These are phyloP conservation scores for Netelia melanura DNA, from an alignment of 2,888 invertebrate genomes.

Conservation along the genomic window DNA sequence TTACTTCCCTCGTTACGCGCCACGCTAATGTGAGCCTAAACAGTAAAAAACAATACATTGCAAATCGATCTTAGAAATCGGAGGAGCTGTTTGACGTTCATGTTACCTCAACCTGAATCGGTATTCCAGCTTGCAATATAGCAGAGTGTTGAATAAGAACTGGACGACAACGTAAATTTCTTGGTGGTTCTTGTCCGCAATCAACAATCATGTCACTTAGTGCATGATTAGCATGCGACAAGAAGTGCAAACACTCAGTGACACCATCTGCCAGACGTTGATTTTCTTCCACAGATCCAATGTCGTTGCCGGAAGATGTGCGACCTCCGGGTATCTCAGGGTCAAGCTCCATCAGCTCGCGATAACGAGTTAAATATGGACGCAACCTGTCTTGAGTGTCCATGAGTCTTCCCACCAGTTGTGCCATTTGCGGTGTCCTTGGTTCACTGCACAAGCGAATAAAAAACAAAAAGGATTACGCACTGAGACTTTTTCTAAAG, in stretches of 20 bases:
- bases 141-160: conserved; percentile 90
- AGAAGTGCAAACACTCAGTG: conserved; percentile 92
- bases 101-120: conserved; percentile 87
- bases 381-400: conserved; percentile 87
- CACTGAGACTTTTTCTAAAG: not conserved
- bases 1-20: conserved; percentile 66
- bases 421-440: conserved; percentile 86
- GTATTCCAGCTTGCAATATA: conserved; percentile 88
- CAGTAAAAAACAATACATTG: not conserved
- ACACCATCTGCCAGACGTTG: conserved; percentile 91
- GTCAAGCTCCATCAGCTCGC: conserved; percentile 88
- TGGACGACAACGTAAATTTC: conserved; percentile 90
- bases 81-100: too few species aligned
- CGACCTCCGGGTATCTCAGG: conserved; percentile 84
- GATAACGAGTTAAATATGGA: conserved; percentile 89
- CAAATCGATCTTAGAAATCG: not conserved
- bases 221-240: conserved; percentile 95
- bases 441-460: conserved; percentile 75
- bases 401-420: conserved; percentile 86
- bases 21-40: conserved; percentile 61
- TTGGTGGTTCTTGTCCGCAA: conserved; percentile 89
- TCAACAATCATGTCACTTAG: conserved; percentile 94
- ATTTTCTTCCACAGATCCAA: conserved; percentile 84
- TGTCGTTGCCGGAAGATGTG: conserved; percentile 62
- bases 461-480: conserved; percentile 20